phyloP scores from a whole-genome alignment of 2,888 invertebrate species.

The Xanthia icteritia region DNA sequence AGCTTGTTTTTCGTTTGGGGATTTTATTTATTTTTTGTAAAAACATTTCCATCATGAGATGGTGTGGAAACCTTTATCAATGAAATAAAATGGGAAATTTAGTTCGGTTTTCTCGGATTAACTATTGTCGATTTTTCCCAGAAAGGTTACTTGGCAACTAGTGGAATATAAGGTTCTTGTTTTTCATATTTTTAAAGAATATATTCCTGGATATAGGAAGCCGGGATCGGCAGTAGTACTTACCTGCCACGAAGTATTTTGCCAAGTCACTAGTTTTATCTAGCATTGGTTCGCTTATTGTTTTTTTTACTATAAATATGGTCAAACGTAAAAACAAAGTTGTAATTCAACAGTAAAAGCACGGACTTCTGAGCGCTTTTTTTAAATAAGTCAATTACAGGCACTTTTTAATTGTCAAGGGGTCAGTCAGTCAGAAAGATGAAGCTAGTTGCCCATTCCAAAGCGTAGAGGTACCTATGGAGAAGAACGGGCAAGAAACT shows the following conservation, averaged over 20 bases:
- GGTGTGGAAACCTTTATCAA: neutral
- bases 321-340: neutral
- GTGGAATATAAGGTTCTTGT: neutral
- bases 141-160: neutral
- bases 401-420: too few relatives aligned
- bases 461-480: too few relatives aligned
- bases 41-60: neutral
- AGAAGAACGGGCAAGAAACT: too few relatives aligned
- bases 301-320: neutral
- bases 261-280: neutral
- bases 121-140: neutral
- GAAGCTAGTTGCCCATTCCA: too few relatives aligned
- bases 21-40: neutral
- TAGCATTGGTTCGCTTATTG: neutral
- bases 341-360: neutral
- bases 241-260: neutral
- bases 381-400: too few relatives aligned
- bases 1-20: conserved; percentile 3
- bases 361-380: neutral
- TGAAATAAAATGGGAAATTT: neutral
- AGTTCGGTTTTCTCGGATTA: neutral
- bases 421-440: too few relatives aligned
- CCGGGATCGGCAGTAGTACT: neutral
- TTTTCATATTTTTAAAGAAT: neutral
- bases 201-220: neutral